Percentiles rank a stretch among this genome's conserved stretches.
Conservation (phyloP, 30 jellyfish, hydroid and myxozoan genomes). For the Hydra vulgaris region DNA sequence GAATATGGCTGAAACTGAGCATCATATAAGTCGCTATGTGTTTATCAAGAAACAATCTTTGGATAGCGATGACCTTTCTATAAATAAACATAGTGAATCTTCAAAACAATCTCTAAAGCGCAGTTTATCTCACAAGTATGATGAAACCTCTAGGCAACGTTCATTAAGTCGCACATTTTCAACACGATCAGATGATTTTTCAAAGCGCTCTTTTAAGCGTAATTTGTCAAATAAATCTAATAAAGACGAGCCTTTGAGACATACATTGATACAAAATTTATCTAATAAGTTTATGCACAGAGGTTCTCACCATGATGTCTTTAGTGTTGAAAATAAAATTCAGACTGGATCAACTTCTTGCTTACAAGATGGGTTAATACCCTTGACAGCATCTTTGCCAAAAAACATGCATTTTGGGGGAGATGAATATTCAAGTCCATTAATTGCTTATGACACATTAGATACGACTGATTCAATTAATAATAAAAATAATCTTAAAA, state of each 20-base stretch:
- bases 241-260: neutral
- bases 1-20: constrained; percentile 30
- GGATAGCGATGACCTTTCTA: no score
- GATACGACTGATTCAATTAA: neutral
- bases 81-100: neutral
- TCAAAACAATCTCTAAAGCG: neutral
- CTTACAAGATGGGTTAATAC: neutral
- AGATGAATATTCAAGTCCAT: neutral
- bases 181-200: neutral
- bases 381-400: neutral
- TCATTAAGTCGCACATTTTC: no score
- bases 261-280: neutral
- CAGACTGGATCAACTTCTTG: neutral
- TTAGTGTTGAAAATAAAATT: neutral
- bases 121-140: neutral
- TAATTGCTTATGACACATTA: neutral
- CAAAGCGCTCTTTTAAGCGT: neutral
- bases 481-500: no score
- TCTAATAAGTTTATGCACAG: neutral
- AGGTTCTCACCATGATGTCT: neutral
- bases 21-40: constrained; percentile 22
- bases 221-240: neutral
- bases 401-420: neutral
- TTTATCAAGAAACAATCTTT: constrained; percentile 40
- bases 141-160: no score